Evolutionary conservation across 2,113 vertebrate genomes (phyloP).

Genomic region (Sisor rabdophorus): DNA sequence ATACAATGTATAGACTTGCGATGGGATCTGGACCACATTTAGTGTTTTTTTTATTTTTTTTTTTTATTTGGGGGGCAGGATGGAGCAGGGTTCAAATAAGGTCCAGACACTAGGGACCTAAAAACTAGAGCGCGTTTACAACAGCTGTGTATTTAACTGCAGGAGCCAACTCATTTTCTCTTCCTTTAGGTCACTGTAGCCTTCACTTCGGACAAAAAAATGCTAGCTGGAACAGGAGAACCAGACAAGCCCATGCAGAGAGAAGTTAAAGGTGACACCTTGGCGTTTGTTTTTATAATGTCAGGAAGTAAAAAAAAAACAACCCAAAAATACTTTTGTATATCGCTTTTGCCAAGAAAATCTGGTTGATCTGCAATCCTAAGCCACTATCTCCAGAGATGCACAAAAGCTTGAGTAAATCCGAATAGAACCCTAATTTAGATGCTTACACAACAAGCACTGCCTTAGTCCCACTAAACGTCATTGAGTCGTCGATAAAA

Average conservation of each 20-base stretch:
- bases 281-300: conserved; percentile 3
- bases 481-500: too few relatives aligned
- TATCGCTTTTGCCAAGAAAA: conserved; percentile 11
- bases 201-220: not conserved
- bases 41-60: too few relatives aligned
- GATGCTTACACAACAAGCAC: too few relatives aligned
- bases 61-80: too few relatives aligned
- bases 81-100: not conserved
- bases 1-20: not conserved
- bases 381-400: conserved; percentile 18
- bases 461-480: too few relatives aligned
- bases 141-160: not conserved
- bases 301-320: conserved; percentile 7
- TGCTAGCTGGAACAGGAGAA: conserved; percentile 4
- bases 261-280: conserved; percentile 26
- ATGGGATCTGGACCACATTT: not conserved
- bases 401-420: conserved; percentile 19
- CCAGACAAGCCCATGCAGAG: not conserved
- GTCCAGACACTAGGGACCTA: not conserved
- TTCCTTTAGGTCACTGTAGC: not conserved
- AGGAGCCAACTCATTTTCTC: not conserved
- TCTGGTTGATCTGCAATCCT: not conserved
- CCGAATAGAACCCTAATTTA: conserved; percentile 32
- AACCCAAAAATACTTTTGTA: conserved; percentile 3
- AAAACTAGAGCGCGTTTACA: not conserved